Conservation (phyloP, 2,113 vertebrate species). For the Cyprinodon brontotheroides region DNA sequence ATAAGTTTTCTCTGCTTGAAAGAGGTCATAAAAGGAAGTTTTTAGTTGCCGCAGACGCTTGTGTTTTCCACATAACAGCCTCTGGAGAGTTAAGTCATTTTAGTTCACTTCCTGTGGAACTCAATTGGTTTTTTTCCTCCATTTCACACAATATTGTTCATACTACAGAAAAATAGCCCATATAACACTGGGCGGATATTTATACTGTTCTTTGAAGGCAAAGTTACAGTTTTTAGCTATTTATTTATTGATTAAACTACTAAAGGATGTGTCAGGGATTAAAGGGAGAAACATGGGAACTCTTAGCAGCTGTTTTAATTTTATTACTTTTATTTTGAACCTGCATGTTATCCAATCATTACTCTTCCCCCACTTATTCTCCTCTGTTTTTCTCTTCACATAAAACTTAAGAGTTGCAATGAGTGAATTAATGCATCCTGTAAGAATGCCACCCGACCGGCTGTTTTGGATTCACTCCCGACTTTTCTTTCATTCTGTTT, state of each 20-base stretch:
- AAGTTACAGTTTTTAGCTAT: not conserved
- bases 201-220: not conserved
- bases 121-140: constrained; percentile 10
- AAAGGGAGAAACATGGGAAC: not conserved
- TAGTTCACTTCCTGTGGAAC: constrained; percentile 47
- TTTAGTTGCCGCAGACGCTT: constrained; percentile 41
- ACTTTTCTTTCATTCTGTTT: not conserved
- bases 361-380: constrained; percentile 32
- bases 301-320: not conserved
- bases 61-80: constrained; percentile 51
- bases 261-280: not conserved
- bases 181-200: not conserved
- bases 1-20: constrained; percentile 36
- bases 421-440: constrained; percentile 51
- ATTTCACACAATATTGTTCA: constrained; percentile 1
- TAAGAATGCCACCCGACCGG: constrained; percentile 46
- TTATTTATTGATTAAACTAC: not conserved
- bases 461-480: constrained; percentile 46
- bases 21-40: constrained; percentile 59
- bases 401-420: constrained; percentile 47
- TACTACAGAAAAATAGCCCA: not conserved
- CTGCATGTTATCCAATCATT: constrained; percentile 35
- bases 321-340: constrained; percentile 18
- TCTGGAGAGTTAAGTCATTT: constrained; percentile 58
- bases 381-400: constrained; percentile 25